Evolutionary conservation across 2,888 invertebrate genomes (phyloP), one percentile per base, ranked within the genome.

Genomic region (Eugnorisma glareosa): DNA sequence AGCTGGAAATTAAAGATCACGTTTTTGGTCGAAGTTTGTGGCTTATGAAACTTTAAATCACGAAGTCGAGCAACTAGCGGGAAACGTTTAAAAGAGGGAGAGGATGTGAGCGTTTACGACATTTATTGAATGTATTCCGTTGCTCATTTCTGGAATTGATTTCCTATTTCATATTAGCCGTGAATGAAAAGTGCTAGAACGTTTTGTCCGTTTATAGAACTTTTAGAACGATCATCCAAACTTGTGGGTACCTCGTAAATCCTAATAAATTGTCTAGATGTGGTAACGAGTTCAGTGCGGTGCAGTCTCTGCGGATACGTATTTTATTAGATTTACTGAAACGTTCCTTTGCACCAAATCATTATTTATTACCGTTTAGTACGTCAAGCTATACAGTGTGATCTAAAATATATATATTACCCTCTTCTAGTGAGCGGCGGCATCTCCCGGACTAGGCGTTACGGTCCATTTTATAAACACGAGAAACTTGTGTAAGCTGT

Each of bases 211-310:
- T 82, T 88, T 86, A 86, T 86, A 85, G 79, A 81, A 90, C 84
- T 86, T 89, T 89, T 83, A 85, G 89, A 88, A 89, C 89, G 89
- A 91, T 90, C 89, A 91, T 89, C 88, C 83, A 81, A 89, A 90
- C 80, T 73, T 75, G 86, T 82, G 85, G 88, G 88, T 89, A 87
- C 85, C 85, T 90, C 91, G 92, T 92, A 93, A 92, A 93, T 93
- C 90, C 90, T 92, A 91, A 93, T 93, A 93, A 93, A 93, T 93
- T 92, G 91, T 93, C 92, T 91, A 90, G 91, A 92, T 93, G 93
- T 92, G 93, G 92, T 91, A 92, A 92, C 92, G 90, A 92, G 89
- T 83, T 87, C 75, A 69, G 87, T 81, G 77, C 87, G 86, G 84
- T 92, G 92, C 92, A 93, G 90, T 93, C 92, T 91, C 92, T 84